Evolutionary conservation across 2,888 invertebrate species (phyloP), one percentile per base, ranked within the genome.

Genomic region (Dolichomitus sp.): DNA sequence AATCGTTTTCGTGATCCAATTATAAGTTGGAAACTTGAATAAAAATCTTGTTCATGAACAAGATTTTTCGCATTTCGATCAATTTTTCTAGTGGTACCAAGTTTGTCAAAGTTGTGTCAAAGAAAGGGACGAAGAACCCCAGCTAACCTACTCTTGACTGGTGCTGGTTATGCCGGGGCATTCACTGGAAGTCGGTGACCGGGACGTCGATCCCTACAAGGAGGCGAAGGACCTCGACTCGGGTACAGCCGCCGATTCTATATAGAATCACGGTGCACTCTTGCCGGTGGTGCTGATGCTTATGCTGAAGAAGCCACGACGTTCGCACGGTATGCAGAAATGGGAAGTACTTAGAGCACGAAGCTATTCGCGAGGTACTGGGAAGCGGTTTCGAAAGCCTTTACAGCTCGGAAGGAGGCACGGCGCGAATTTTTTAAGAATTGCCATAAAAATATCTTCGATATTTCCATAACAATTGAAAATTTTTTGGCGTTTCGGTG

Each of bases 91-190:
- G n/a, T 5, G 48, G 5, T 50, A 9, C 48, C 7, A 54, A 54
- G 11, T 23, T 27, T 4, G 52, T 54, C 2, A 30, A n/a, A 30
- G 5, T 57, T 57, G 14, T 1, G 12, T 54, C 6, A 30, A 61
- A 61, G 19, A n/a, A 61, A 37, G 30, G n/a, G n/a, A 89, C 87
- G 88, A 89, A 90, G 88, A 88, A 89, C 89, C 89, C 89, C 89
- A 87, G 88, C 84, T 91, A 91, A 91, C 91, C 91, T 89, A 90
- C 88, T 90, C 87, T 86, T 87, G 85, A 85, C 14, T 69, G 66
- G 52, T 79, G 80, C 84, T 65, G 40, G 74, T 65, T 66, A 54
- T 68, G 54, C 37, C 42, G 12, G 59, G 27, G 63, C 63, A 54
- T 17, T 30, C 68, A 42, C 50, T 52, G 12, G 52, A 90, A 89